phyloP scores from a whole-genome alignment of 2,113 vertebrate species.

The Ceyx cyanopectus region DNA sequence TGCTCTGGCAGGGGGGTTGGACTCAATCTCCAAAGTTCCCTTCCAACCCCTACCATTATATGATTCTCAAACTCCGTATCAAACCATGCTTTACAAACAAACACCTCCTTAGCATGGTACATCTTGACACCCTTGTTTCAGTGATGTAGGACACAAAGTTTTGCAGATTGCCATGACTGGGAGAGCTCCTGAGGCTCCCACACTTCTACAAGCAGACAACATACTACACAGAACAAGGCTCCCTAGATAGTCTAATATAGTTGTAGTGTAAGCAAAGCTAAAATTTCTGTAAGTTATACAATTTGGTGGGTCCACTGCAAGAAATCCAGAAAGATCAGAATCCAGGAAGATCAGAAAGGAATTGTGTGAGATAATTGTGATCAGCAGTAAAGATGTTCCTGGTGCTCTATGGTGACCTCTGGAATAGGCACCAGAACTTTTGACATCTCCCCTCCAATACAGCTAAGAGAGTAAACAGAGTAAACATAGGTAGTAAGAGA shows the following conservation, averaged over 20 bases:
- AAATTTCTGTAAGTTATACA: neutral
- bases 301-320: neutral
- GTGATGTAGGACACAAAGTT: neutral
- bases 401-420: neutral
- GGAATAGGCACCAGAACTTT: neutral
- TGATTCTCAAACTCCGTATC: neutral
- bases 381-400: neutral
- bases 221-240: neutral
- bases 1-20: too few species aligned
- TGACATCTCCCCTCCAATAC: neutral
- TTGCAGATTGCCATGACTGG: neutral
- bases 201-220: neutral
- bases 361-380: neutral
- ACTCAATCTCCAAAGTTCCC: too few species aligned
- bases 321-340: neutral
- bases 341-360: neutral
- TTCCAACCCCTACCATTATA: too few species aligned
- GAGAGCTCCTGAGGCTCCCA: neutral
- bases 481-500: rapidly evolving
- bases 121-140: neutral
- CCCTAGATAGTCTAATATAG: neutral
- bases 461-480: rapidly evolving
- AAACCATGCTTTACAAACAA: neutral
- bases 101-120: neutral
- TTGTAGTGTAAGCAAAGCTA: neutral